Evolutionary conservation across 2,797 vertebrate genomes (phyloP).

Genomic region (Cottoperca gobio): DNA sequence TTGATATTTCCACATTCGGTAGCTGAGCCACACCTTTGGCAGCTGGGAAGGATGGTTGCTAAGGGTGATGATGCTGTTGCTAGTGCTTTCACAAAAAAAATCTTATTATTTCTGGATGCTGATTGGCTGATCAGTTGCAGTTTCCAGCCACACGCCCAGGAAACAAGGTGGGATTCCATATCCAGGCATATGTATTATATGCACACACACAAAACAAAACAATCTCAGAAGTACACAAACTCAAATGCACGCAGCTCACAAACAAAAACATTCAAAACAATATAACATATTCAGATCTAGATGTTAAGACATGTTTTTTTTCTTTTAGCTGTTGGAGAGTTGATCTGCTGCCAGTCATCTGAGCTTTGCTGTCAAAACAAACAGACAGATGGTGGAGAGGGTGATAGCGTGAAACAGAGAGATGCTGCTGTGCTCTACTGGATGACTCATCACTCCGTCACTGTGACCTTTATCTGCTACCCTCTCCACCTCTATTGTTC

Average conservation of each 20-base stretch:
- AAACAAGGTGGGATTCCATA: conserved; percentile 30
- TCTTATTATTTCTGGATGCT: conserved; percentile 56
- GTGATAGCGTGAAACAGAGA: conserved; percentile 31
- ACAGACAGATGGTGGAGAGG: conserved; percentile 36
- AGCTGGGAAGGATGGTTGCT: conserved; percentile 52
- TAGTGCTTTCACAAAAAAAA: conserved; percentile 45
- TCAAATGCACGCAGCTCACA: not conserved
- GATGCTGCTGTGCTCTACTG: conserved; percentile 42
- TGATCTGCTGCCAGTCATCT: conserved; percentile 38
- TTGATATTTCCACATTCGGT: conserved; percentile 13
- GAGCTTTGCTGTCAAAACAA: conserved; percentile 53
- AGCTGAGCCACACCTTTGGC: conserved; percentile 25
- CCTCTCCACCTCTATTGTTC: conserved; percentile 46
- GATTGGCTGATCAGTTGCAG: conserved; percentile 62
- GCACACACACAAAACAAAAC: conserved; percentile 9
- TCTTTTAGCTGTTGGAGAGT: not conserved
- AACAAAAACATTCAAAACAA: not conserved
- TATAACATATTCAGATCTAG: conserved; percentile 2
- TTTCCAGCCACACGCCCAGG: conserved; percentile 32
- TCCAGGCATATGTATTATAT: conserved; percentile 14
- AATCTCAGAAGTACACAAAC: not conserved
- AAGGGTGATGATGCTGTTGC: conserved; percentile 73
- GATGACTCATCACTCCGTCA: conserved; percentile 76
- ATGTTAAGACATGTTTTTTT: conserved; percentile 13
- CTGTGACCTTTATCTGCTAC: conserved; percentile 71